Evolutionary conservation across 2,888 invertebrate species (phyloP).

Genomic region (Drosophila paramelanica): DNA sequence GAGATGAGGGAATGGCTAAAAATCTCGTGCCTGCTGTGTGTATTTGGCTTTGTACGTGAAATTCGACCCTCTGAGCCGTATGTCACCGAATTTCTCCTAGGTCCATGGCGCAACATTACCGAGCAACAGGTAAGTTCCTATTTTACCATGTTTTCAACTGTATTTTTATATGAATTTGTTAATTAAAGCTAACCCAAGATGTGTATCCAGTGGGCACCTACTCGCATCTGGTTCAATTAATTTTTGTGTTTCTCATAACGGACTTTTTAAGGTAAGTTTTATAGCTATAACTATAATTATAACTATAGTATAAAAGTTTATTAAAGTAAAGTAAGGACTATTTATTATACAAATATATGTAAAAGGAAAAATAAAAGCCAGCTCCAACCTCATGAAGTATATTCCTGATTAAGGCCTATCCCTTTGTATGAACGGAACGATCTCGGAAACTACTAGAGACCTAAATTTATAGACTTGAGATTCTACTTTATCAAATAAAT

Average conservation of each 20-base stretch:
- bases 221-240: slow-evolving; percentile 90
- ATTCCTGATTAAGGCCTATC: no score
- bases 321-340: no score
- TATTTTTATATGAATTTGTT: neutral
- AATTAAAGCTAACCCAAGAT: slow-evolving; percentile 88
- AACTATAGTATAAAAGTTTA: no score
- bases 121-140: slow-evolving; percentile 81
- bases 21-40: slow-evolving; percentile 90
- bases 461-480: no score
- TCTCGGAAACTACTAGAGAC: no score
- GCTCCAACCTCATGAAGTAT: no score
- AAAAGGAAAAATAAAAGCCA: no score
- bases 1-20: slow-evolving; percentile 88
- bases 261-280: slow-evolving; percentile 87
- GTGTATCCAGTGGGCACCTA: slow-evolving; percentile 95
- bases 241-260: slow-evolving; percentile 93
- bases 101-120: slow-evolving; percentile 92
- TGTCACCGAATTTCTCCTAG: slow-evolving; percentile 91
- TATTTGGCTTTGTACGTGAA: slow-evolving; percentile 93
- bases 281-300: no score
- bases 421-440: no score
- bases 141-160: neutral
- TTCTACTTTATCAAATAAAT: no score
- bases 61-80: slow-evolving; percentile 95
- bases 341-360: no score